phyloP scores from a whole-genome alignment of 2,888 invertebrate species.

The Perdita meconis region DNA sequence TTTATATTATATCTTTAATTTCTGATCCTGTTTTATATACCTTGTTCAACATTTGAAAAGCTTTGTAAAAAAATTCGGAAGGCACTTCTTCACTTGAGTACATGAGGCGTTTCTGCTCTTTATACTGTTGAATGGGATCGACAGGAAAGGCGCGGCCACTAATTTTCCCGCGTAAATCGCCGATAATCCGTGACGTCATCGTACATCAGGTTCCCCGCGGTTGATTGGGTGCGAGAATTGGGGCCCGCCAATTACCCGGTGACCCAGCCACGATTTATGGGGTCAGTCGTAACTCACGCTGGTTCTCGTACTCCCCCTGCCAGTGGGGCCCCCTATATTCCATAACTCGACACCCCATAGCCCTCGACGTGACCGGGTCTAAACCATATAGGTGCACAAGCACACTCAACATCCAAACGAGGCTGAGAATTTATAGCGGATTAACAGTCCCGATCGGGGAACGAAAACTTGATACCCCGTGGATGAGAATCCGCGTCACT shows the following conservation, averaged over 20 bases:
- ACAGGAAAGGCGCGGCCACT: slow-evolving; percentile 63
- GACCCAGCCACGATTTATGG: slow-evolving; percentile 80
- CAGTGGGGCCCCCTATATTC: slow-evolving; percentile 64
- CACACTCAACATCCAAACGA: slow-evolving; percentile 45
- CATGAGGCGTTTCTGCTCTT: too few species aligned
- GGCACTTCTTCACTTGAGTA: too few species aligned
- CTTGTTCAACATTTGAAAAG: too few species aligned
- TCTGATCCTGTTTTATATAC: too few species aligned
- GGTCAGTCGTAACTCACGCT: slow-evolving; percentile 80
- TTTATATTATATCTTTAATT: too few species aligned
- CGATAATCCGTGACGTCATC: slow-evolving; percentile 80
- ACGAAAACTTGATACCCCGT: slow-evolving; percentile 13
- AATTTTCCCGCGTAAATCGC: slow-evolving; percentile 80
- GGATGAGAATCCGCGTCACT: background rate
- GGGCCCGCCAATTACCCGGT: slow-evolving; percentile 80
- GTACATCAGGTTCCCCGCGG: slow-evolving; percentile 74
- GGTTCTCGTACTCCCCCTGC: slow-evolving; percentile 54
- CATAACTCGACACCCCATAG: slow-evolving; percentile 72
- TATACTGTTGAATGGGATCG: slow-evolving; percentile 32
- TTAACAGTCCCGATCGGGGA: slow-evolving; percentile 35
- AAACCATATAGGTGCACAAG: slow-evolving; percentile 35
- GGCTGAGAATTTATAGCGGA: slow-evolving; percentile 60
- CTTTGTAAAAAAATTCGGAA: too few species aligned
- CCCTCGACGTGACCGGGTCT: slow-evolving; percentile 57
- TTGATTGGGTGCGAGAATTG: slow-evolving; percentile 82